Percentiles rank a stretch among this genome's conserved stretches.
phyloP scores from a whole-genome alignment of 2,888 invertebrate genomes.

The Mamestra brassicae region DNA sequence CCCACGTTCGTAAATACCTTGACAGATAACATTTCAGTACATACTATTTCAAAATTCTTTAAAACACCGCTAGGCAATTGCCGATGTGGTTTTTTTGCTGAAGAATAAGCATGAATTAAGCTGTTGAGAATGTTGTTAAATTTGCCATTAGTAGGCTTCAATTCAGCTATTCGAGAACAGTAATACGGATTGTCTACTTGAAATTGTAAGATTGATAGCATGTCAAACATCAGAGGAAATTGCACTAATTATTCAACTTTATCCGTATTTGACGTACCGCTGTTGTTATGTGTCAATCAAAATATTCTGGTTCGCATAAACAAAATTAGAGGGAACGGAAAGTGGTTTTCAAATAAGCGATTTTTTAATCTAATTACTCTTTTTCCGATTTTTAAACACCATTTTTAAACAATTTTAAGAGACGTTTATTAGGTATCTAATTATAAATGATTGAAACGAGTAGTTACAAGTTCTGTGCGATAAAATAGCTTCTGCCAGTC shows the following conservation, averaged over 20 bases:
- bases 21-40: no score
- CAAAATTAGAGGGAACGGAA: slow-evolving; percentile 8
- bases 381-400: not conserved
- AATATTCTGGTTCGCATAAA: slow-evolving; percentile 15
- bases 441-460: not conserved
- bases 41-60: not conserved
- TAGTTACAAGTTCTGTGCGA: not conserved
- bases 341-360: not conserved
- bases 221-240: slow-evolving; percentile 27
- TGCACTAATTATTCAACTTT: slow-evolving; percentile 8
- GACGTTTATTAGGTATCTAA: not conserved
- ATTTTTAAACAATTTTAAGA: not conserved
- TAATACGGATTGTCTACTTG: slow-evolving; percentile 6
- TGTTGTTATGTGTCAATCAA: slow-evolving; percentile 33
- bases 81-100: not conserved
- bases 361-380: not conserved
- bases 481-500: not conserved
- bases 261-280: slow-evolving; percentile 8
- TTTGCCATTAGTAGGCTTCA: not conserved
- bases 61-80: not conserved
- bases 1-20: no score
- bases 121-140: not conserved
- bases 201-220: slow-evolving; percentile 34
- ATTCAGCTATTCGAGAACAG: slow-evolving; percentile 2
- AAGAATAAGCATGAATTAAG: not conserved